phyloP scores from a whole-genome alignment of 2,113 vertebrate genomes.

The Lota lota region DNA sequence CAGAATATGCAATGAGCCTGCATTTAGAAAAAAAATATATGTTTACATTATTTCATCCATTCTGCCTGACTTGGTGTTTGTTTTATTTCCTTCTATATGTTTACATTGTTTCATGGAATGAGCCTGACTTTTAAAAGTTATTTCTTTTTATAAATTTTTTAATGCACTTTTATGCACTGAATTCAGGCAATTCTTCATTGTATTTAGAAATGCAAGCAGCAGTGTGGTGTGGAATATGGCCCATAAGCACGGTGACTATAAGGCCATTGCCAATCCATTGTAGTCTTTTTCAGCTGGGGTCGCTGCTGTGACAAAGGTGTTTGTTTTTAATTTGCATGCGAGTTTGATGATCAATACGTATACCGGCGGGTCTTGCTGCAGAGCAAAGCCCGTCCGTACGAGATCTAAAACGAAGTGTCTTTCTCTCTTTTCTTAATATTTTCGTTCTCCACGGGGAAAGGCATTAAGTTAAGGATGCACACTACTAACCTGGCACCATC shows the following conservation, averaged over 20 bases:
- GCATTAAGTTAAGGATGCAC: constrained; percentile 45
- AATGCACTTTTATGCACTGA: constrained; percentile 3
- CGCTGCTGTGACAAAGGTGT: constrained; percentile 55
- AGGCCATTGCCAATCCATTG: constrained; percentile 62
- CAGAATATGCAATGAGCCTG: constrained; percentile 65
- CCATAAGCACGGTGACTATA: constrained; percentile 55
- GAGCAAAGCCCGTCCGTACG: constrained; percentile 36
- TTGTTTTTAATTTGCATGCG: constrained; percentile 62
- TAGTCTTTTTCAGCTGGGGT: constrained; percentile 31
- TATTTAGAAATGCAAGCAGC: constrained; percentile 29
- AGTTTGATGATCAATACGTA: constrained; percentile 62
- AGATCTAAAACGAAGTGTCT: constrained; percentile 54
- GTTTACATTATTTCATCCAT: too few relatives aligned
- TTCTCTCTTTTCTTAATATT: constrained; percentile 20
- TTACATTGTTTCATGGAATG: too few relatives aligned
- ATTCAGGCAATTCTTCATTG: too few relatives aligned
- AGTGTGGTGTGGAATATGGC: constrained; percentile 53
- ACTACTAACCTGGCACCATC: constrained; percentile 10
- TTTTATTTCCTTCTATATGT: too few relatives aligned
- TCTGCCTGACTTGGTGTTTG: too few relatives aligned
- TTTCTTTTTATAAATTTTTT: too few relatives aligned
- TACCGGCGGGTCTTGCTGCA: constrained; percentile 43
- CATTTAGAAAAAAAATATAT: too few relatives aligned
- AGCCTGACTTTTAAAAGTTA: too few relatives aligned
- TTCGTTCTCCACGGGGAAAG: constrained; percentile 18